Percentiles rank a stretch among this genome's conserved stretches.
These are phyloP conservation scores for Diglossa brunneiventris DNA, from an alignment of 2,113 vertebrate species.

Conservation along the genomic window DNA sequence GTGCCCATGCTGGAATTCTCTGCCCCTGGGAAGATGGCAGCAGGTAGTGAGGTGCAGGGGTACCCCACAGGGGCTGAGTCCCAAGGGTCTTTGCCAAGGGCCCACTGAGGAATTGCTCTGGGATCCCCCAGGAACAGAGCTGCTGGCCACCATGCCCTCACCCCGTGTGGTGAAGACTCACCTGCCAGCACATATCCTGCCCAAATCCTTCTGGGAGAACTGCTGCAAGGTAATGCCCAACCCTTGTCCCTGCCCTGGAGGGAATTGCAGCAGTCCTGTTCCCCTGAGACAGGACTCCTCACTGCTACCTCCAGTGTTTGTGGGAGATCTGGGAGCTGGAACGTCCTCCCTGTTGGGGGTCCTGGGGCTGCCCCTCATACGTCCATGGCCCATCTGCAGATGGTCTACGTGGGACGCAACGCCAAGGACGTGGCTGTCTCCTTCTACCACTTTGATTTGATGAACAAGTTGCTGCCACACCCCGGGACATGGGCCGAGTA, in stretches of 20 bases:
- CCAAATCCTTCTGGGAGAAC: constrained; percentile 75
- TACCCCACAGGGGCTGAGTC: neutral
- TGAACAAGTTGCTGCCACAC: neutral
- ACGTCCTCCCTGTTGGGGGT: neutral
- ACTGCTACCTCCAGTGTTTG: neutral
- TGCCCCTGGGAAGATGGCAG: neutral
- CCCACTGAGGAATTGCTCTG: neutral
- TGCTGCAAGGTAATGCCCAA: constrained; percentile 70
- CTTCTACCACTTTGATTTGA: neutral
- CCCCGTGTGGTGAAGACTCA: constrained; percentile 74
- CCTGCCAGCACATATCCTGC: constrained; percentile 58
- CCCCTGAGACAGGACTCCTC: rapidly evolving
- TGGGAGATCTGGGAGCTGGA: neutral
- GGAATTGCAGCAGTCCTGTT: neutral
- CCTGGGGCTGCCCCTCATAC: neutral
- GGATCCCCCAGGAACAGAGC: constrained; percentile 47
- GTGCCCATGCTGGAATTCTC: constrained; percentile 74
- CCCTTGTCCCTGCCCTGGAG: too few relatives aligned
- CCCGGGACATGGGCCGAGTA: constrained; percentile 79
- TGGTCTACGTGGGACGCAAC: neutral
- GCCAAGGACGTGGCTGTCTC: neutral
- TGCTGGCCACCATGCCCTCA: constrained; percentile 53
- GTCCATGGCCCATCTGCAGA: neutral
- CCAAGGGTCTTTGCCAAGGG: neutral
- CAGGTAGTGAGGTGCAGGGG: neutral